Percentiles rank a stretch among this genome's conserved stretches.
These are phyloP conservation scores for Lumbricus terrestris DNA, from an alignment of 2,888 invertebrate species.

Conservation along the genomic window DNA sequence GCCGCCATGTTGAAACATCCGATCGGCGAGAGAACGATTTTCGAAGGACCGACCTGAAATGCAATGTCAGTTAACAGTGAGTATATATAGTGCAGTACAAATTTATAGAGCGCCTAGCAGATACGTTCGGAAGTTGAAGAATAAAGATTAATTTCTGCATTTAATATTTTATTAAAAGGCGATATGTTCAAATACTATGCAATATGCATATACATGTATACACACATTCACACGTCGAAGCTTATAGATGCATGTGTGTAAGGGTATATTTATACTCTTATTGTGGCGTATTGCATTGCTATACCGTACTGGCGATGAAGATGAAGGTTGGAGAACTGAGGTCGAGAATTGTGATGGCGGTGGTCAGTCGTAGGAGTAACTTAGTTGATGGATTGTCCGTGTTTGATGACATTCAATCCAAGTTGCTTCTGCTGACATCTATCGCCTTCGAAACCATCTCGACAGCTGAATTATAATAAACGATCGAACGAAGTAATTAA, in stretches of 20 bases:
- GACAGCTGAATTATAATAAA: too few relatives aligned
- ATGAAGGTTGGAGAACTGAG: neutral
- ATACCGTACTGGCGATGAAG: neutral
- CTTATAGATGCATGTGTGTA: too few relatives aligned
- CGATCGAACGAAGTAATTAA: neutral
- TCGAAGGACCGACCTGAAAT: neutral
- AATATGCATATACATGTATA: too few relatives aligned
- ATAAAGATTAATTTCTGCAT: too few relatives aligned
- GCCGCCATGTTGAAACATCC: neutral
- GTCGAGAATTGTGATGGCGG: neutral
- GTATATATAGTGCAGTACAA: neutral
- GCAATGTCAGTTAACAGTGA: neutral
- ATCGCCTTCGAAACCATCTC: neutral
- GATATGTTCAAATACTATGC: too few relatives aligned
- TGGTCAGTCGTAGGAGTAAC: neutral
- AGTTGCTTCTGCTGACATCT: neutral
- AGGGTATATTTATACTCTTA: too few relatives aligned
- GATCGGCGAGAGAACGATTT: too few relatives aligned
- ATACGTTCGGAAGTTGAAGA: too few relatives aligned
- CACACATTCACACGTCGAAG: too few relatives aligned
- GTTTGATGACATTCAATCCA: neutral
- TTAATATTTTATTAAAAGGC: too few relatives aligned
- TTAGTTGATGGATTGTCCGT: neutral
- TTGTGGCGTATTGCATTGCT: too few relatives aligned
- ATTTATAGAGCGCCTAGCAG: too few relatives aligned